Evolutionary conservation across 2,888 invertebrate species (phyloP), one percentile per base, ranked within the genome.

Genomic region (Euzophera pinguis): DNA sequence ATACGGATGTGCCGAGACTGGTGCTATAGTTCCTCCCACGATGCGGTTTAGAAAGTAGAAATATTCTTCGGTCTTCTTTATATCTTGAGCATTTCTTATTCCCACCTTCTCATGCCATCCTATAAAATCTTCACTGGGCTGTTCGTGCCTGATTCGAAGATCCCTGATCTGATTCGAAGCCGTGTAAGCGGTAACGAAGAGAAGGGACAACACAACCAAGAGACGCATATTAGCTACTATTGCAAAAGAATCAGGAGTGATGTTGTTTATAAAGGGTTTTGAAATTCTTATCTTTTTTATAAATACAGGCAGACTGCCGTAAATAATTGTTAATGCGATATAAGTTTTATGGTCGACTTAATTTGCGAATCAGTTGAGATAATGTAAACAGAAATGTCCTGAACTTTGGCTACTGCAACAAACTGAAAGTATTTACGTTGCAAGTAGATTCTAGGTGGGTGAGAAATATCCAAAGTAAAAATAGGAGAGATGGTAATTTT

Each of bases 51-150:
- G 22, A 8, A 16, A 27, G 17, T 50, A 27, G 0, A 57, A 13
- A 13, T 29, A 32, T n/a, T 63, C 59, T 65, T 84, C 84, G 3
- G 59, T 56, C 34, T 57, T 53, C 52, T 66, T 73, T 14, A 84
- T 84, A 47, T 64, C 61, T 53, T 72, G 62, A 12, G 82, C 83
- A 59, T 76, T 66, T 62, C 72, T 75, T 3, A 80, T 62, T 41
- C 85, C 84, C n/a, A 79, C 71, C 57, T 59, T 65, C 41, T 63
- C 60, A 59, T 81, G 83, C 80, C 80, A 84, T 45, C 80, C 79
- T 42, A 63, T 53, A 12, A 65, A 65, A 10, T 63, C 65, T 17
- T 64, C 63, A 10, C 54, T 55, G 10, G 32, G 47, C 27, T 54
- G 45, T 32, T 45, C 29, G n/a, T n/a, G n/a, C n/a, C n/a, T n/a